These are phyloP conservation scores for Erynnis tages DNA, from an alignment of 2,888 invertebrate genomes.

Conservation along the genomic window DNA sequence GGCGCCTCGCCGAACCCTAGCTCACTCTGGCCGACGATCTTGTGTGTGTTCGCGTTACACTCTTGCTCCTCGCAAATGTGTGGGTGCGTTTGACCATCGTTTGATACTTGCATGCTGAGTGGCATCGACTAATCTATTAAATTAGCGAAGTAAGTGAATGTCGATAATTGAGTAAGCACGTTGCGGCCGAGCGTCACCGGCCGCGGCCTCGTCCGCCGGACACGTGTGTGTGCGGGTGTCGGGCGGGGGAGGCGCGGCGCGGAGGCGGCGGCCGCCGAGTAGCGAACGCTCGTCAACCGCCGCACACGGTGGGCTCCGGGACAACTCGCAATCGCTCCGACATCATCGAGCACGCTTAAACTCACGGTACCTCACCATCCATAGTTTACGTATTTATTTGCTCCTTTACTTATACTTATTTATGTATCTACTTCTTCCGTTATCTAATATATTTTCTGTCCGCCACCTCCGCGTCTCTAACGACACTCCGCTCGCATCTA, in stretches of 20 bases:
- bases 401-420: conserved; percentile 35
- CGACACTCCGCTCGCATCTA: conserved; percentile 48
- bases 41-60: conserved; percentile 73
- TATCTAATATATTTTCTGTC: conserved; percentile 56
- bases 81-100: conserved; percentile 63
- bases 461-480: conserved; percentile 57
- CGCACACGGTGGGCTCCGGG: conserved; percentile 37
- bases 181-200: conserved; percentile 42
- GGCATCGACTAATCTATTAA: conserved; percentile 21
- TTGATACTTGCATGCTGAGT: conserved; percentile 54
- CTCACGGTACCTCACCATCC: conserved; percentile 33
- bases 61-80: conserved; percentile 56
- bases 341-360: conserved; percentile 45
- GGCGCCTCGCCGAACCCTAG: conserved; percentile 47
- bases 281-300: conserved; percentile 55
- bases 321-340: conserved; percentile 36
- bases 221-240: conserved; percentile 51
- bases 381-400: conserved; percentile 37
- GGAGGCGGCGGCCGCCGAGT: conserved; percentile 37
- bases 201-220: conserved; percentile 48
- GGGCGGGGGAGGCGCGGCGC: conserved; percentile 44
- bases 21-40: conserved; percentile 78
- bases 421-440: conserved; percentile 49
- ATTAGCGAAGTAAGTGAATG: conserved; percentile 11
- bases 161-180: conserved; percentile 15